Evolutionary conservation across 2,888 invertebrate species (phyloP), one percentile per base, ranked within the genome.

Genomic region (Euphydryas editha): DNA sequence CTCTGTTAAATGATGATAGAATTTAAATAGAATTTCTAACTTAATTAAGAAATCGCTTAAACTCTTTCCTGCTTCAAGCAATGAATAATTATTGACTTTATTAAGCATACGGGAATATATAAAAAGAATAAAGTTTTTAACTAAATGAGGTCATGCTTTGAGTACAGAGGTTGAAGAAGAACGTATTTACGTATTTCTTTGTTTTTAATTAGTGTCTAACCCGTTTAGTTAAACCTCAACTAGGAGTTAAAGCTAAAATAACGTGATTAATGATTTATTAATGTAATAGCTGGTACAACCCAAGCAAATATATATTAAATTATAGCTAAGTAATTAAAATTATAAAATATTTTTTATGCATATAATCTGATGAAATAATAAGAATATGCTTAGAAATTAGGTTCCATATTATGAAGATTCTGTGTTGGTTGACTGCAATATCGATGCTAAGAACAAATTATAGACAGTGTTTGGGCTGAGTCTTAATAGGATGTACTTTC

Each of bases 401-500:
- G 30, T 30, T 8, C 30, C 1, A 1, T 8, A 30, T 30, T 30
- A 7, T 7, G 30, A 8, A 4, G 30, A 0, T 30, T 30, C 8
- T 30, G 30, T 30, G 30, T 30, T 7, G 5, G 30, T 4, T 1
- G 30, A 8, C 6, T 7, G 30, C 30, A 30, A 44, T 18, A 49
- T 49, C 21, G 13, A 17, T 30, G 54, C n/a, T 17, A 24, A 36
- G 10, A 4, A 10, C 6, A 17, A 36, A 17, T 17, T 15, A 47
- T 47, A 11, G 15, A 17, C 36, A 54, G 17, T 54, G 17, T 17
- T 36, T 36, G 54, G 42, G 17, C 20, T 36, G 36, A 2, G 30
- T 54, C 36, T 47, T 44, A 21, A 47, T 36, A 54, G 24, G 46
- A 59, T 30, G 37, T 64, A 56, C 4, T 67, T 55, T 42, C 24